A percentile compares a stretch with the other conserved stretches of the same genome.
Evolutionary conservation across 2,113 vertebrate species (phyloP).

Genomic region (Nipponia nippon): DNA sequence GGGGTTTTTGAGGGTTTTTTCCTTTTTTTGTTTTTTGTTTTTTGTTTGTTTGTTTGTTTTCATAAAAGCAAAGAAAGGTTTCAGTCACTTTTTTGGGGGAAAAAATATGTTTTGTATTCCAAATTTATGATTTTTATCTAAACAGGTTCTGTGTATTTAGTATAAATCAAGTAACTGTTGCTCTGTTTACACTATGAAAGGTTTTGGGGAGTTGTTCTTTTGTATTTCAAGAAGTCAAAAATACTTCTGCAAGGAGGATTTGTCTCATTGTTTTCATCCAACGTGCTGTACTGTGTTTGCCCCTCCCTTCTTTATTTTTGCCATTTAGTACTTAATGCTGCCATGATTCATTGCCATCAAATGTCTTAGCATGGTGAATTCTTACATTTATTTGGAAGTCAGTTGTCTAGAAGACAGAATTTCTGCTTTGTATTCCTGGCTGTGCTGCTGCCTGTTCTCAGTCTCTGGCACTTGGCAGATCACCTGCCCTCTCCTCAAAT

Average conservation of each 20-base stretch:
- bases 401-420: neutral
- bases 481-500: neutral
- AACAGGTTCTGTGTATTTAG: neutral
- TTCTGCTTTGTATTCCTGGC: neutral
- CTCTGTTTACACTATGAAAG: neutral
- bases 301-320: neutral
- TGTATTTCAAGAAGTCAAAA: neutral
- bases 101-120: neutral
- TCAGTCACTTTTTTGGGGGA: neutral
- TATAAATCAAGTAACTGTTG: neutral
- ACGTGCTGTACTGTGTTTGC: neutral
- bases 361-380: neutral
- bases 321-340: neutral
- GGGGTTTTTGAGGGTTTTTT: too few relatives aligned
- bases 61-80: neutral
- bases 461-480: neutral
- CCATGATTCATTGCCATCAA: neutral
- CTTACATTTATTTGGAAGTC: neutral
- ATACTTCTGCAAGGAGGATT: neutral
- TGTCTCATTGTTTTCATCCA: neutral
- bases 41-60: neutral
- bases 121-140: neutral
- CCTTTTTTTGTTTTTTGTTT: neutral
- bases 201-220: neutral
- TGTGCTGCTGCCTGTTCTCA: neutral